Evolutionary conservation across 2,888 invertebrate genomes (phyloP).

Genomic region (Marasmarcha lunaedactyla): DNA sequence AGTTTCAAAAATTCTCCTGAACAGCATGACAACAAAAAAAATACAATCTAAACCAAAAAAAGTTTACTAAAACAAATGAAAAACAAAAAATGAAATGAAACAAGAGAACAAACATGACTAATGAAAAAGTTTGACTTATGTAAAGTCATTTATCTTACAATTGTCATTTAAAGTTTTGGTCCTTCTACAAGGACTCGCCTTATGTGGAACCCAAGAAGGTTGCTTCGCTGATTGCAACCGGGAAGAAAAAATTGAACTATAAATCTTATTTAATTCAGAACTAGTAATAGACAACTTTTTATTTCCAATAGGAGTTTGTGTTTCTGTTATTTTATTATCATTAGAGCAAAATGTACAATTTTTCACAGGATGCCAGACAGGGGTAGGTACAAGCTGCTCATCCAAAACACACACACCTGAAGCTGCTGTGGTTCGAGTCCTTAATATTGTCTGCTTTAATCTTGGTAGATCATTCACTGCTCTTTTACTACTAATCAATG

Average conservation of each 20-base stretch:
- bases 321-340: constrained; percentile 3
- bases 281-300: constrained; percentile 25
- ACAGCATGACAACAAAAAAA: too few relatives aligned
- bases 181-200: too few relatives aligned
- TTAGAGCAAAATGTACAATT: neutral
- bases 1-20: too few relatives aligned
- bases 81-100: too few relatives aligned
- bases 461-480: constrained; percentile 23
- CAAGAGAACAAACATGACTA: too few relatives aligned
- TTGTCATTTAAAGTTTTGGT: too few relatives aligned
- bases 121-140: too few relatives aligned
- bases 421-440: constrained; percentile 30
- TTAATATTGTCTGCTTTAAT: constrained; percentile 42
- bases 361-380: constrained; percentile 30
- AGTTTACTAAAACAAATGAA: too few relatives aligned
- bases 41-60: too few relatives aligned
- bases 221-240: too few relatives aligned
- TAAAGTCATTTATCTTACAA: too few relatives aligned
- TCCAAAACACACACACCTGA: constrained; percentile 46
- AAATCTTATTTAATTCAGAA: constrained; percentile 28
- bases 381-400: constrained; percentile 44
- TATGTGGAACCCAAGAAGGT: too few relatives aligned
- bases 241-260: constrained; percentile 23
- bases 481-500: constrained; percentile 23
- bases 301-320: constrained; percentile 13